Evolutionary conservation across 2,888 invertebrate species (phyloP).

Genomic region (Gryllus longicercus): DNA sequence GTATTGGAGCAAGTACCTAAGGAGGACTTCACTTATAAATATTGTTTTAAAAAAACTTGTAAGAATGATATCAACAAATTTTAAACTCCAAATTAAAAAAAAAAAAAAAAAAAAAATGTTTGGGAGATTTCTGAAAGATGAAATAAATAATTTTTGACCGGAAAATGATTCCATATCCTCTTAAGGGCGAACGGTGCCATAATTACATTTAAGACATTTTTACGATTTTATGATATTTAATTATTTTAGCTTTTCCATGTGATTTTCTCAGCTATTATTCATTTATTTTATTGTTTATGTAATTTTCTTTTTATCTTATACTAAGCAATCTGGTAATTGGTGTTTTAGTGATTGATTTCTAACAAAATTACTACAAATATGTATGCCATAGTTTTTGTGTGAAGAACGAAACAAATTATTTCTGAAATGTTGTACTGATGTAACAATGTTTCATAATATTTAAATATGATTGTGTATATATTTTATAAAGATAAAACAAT

Average conservation of each 20-base stretch:
- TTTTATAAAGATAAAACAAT: too few relatives aligned
- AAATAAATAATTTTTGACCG: too few relatives aligned
- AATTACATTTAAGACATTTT: not conserved
- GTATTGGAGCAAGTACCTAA: too few relatives aligned
- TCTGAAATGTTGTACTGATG: not conserved
- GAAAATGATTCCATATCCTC: too few relatives aligned
- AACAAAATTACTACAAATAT: conserved; percentile 18
- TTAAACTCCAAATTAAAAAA: too few relatives aligned
- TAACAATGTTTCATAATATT: not conserved
- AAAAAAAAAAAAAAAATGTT: too few relatives aligned
- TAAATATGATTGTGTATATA: not conserved
- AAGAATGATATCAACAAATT: too few relatives aligned
- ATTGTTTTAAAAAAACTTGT: too few relatives aligned
- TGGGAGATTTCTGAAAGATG: too few relatives aligned
- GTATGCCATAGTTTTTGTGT: not conserved
- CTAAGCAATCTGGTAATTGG: not conserved
- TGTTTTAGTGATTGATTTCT: not conserved
- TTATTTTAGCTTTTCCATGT: not conserved
- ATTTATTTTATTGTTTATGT: not conserved
- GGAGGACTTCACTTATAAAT: too few relatives aligned
- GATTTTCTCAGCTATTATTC: not conserved
- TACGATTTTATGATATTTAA: not conserved
- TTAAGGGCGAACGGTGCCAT: too few relatives aligned
- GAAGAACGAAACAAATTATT: not conserved
- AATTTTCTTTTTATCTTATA: not conserved